Percentiles rank a stretch among this genome's conserved stretches.
Evolutionary conservation across 2,888 invertebrate genomes (phyloP).

Genomic region (Trissolcus japonicus): DNA sequence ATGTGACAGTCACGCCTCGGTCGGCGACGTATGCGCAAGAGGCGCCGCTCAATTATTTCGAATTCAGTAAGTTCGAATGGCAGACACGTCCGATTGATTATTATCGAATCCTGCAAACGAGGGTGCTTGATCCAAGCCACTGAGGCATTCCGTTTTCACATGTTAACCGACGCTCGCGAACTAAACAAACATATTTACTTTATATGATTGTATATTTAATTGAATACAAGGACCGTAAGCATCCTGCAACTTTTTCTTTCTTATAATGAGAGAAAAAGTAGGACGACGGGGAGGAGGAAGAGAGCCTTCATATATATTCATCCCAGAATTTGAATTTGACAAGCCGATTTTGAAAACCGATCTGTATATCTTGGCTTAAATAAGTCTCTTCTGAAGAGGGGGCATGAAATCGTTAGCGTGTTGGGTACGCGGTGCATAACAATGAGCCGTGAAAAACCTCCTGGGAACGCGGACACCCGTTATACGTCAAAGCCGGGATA

Average conservation of each 20-base stretch:
- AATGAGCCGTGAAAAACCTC: slow-evolving; percentile 73
- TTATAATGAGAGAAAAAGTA: neutral
- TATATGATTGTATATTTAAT: slow-evolving; percentile 10
- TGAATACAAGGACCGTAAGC: slow-evolving; percentile 4
- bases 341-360: slow-evolving; percentile 60
- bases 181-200: slow-evolving; percentile 22
- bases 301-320: neutral
- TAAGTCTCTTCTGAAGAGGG: slow-evolving; percentile 50
- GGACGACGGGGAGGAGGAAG: neutral
- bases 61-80: slow-evolving; percentile 72
- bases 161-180: slow-evolving; percentile 32
- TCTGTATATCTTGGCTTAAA: slow-evolving; percentile 48
- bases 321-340: slow-evolving; percentile 38
- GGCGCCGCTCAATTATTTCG: slow-evolving; percentile 70
- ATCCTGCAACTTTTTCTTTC: too few relatives aligned
- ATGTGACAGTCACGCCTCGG: slow-evolving; percentile 58
- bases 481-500: slow-evolving; percentile 60
- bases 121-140: slow-evolving; percentile 66
- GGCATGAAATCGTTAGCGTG: slow-evolving; percentile 62
- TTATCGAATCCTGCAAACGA: slow-evolving; percentile 72
- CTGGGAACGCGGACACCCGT: slow-evolving; percentile 74
- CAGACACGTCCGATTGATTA: slow-evolving; percentile 73
- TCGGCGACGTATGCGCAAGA: slow-evolving; percentile 37
- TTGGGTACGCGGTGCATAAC: slow-evolving; percentile 73
- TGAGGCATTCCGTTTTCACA: slow-evolving; percentile 59